Evolutionary conservation across 2,888 invertebrate species (phyloP), one percentile per base, ranked within the genome.

Genomic region (Pasiphila rectangulata): DNA sequence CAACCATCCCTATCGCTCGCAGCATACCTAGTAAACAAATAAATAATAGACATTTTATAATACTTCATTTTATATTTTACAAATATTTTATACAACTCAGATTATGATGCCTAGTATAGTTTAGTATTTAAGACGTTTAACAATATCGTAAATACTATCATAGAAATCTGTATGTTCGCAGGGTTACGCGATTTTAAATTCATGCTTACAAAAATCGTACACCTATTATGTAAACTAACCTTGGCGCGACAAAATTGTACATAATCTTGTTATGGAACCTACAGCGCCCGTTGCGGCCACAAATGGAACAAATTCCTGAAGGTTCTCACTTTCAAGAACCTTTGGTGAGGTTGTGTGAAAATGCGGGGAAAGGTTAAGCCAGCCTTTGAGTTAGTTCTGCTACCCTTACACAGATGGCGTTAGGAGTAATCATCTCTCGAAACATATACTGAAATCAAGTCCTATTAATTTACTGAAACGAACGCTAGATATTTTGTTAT

Each of bases 321-420:
- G 39, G 48, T 44, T 44, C 30, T 1, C n/a, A 9, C 12, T 21
- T 27, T 9, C 5, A 24, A 20, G 43, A 40, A 44, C 44, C 39
- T 36, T n/a, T 24, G 6, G 4, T 15, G 17, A 23, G 27, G 34
- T 39, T 36, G 29, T 19, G 23, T 15, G 24, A 16, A 24, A 21
- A 21, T 30, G 5, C 23, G 39, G 40, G 39, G 49, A 19, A 4
- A 4, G 6, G 20, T 29, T 13, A 3, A 36, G n/a, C 27, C n/a
- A 6, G 25, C 35, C 23, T 23, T n/a, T 3, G 1, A 30, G 5
- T 17, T 56, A 57, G 56, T 70, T 59, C 34, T 15, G 4, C 49
- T 35, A 56, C 72, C 75, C 68, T 61, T 24, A 35, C 36, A 47
- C 20, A 74, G 76, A 63, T 72, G 72, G 72, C 72, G 69, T 45